A percentile compares a stretch with the other conserved stretches of the same genome.
Conservation (phyloP, 2,888 invertebrate species). For the Tenodera sinensis region DNA sequence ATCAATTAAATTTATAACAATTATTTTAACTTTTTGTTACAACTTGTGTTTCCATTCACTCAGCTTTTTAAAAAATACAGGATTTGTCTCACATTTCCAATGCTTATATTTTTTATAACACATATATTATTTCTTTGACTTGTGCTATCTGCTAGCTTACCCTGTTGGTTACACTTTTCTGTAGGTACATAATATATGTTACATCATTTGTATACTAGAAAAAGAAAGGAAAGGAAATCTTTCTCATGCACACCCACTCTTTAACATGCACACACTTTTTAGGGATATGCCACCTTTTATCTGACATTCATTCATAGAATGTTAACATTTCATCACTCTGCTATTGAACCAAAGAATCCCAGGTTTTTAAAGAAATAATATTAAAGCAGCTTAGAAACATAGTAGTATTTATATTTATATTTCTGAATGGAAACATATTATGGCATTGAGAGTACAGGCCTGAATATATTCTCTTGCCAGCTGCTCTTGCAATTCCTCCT, state of each 20-base stretch:
- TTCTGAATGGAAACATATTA: no score
- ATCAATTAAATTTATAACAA: not conserved
- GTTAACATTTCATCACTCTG: no score
- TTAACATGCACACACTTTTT: not conserved
- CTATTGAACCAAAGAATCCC: no score
- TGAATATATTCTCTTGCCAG: no score
- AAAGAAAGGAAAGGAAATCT: not conserved
- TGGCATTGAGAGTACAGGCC: no score
- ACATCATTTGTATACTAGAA: not conserved
- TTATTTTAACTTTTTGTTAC: not conserved
- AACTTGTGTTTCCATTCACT: not conserved
- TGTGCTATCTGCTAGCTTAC: not conserved
- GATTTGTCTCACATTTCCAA: not conserved
- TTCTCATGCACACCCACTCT: not conserved
- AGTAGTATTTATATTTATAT: no score
- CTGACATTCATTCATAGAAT: not conserved
- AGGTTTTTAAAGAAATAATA: no score
- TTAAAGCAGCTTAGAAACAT: no score
- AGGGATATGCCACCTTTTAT: not conserved
- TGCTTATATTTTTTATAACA: not conserved
- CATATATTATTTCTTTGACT: not conserved
- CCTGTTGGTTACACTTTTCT: not conserved
- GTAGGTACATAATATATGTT: not conserved
- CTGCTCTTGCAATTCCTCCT: no score
- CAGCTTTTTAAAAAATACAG: not conserved